Evolutionary conservation across 2,888 invertebrate species (phyloP).

Genomic region (Plebejus argus): DNA sequence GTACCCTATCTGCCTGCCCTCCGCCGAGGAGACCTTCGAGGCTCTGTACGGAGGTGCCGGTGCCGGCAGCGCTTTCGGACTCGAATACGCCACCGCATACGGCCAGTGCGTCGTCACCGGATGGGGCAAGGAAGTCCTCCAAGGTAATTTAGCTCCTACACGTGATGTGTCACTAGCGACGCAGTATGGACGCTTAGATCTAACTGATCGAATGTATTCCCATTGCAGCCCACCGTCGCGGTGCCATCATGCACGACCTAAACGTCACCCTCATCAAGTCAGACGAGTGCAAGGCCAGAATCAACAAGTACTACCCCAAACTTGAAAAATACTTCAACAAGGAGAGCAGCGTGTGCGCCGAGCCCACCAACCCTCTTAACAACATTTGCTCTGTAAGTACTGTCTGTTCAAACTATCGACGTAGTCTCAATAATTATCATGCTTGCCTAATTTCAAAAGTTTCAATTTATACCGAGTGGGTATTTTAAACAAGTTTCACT

Average conservation of each 20-base stretch:
- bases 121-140: constrained; percentile 90
- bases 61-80: background rate
- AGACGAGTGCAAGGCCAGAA: constrained; percentile 82
- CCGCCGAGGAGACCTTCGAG: constrained; percentile 69
- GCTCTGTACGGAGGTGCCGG: constrained; percentile 81
- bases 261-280: constrained; percentile 84
- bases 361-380: constrained; percentile 80
- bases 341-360: constrained; percentile 86
- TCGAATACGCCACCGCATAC: background rate
- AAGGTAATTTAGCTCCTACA: constrained; percentile 79
- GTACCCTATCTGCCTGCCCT: constrained; percentile 86
- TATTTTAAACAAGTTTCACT: too few species aligned
- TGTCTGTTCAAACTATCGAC: background rate
- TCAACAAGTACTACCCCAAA: constrained; percentile 79
- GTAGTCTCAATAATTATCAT: too few species aligned
- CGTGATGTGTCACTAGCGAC: background rate
- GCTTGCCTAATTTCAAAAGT: too few species aligned
- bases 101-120: constrained; percentile 88
- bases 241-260: constrained; percentile 88
- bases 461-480: too few species aligned
- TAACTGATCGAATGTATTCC: background rate
- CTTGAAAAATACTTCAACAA: constrained; percentile 80
- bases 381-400: constrained; percentile 87
- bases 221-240: constrained; percentile 85
- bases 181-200: background rate